phyloP scores from a whole-genome alignment of 2,888 invertebrate genomes.

The Megalurothrips usitatus region DNA sequence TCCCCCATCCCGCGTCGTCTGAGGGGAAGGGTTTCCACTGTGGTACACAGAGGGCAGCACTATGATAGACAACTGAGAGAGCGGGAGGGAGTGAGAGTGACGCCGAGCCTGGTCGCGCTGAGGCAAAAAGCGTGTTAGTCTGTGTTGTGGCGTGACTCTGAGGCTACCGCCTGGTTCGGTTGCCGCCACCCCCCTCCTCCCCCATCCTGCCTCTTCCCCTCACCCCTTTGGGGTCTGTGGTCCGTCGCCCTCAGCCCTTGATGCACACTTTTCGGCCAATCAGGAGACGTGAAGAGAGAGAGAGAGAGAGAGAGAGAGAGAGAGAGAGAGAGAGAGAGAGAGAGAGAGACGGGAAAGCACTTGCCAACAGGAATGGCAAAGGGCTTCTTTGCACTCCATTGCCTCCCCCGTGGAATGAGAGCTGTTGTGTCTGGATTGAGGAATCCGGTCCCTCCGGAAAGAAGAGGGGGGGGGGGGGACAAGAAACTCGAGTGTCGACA shows the following conservation, averaged over 20 bases:
- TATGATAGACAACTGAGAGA: background rate
- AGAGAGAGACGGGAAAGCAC: background rate
- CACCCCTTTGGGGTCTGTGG: background rate
- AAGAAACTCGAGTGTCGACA: no score
- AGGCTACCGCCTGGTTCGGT: no score
- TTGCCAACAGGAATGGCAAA: background rate
- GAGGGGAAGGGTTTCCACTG: background rate
- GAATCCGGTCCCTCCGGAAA: no score
- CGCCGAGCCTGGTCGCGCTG: no score
- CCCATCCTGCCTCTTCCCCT: no score
- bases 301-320: background rate
- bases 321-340: background rate
- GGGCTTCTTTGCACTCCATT: no score
- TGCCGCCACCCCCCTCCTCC: no score
- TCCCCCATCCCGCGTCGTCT: background rate
- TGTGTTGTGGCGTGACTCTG: no score
- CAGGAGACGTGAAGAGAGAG: background rate
- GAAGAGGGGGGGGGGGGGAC: no score
- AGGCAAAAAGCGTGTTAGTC: no score
- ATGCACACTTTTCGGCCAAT: background rate
- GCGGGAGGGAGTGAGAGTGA: background rate
- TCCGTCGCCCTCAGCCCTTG: background rate
- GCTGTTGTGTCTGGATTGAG: background rate
- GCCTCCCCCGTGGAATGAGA: no score
- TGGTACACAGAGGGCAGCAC: background rate